These are phyloP conservation scores for Acheta domesticus DNA, from an alignment of 2,888 invertebrate genomes.

Conservation along the genomic window DNA sequence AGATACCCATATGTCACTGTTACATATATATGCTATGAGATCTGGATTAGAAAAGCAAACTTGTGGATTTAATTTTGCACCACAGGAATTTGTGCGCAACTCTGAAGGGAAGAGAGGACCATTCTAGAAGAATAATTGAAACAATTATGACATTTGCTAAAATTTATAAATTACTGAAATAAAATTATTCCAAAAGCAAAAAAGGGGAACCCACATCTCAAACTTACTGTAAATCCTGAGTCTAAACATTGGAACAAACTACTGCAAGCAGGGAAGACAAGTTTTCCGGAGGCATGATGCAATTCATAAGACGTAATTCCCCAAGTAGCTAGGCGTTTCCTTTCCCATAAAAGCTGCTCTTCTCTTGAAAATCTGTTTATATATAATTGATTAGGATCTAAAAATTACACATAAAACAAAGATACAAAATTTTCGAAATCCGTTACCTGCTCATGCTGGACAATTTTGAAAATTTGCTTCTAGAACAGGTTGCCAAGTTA, in stretches of 20 bases:
- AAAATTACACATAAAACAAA: conserved; percentile 23
- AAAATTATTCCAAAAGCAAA: background rate
- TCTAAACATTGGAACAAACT: conserved; percentile 83
- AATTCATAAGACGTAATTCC: conserved; percentile 92
- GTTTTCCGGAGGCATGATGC: conserved; percentile 73
- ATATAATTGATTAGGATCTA: background rate
- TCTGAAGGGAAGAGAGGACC: conserved; percentile 67
- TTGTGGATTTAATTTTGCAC: conserved; percentile 74
- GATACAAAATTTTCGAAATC: background rate
- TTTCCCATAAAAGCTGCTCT: conserved; percentile 85
- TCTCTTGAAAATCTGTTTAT: conserved; percentile 72
- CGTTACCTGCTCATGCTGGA: conserved; percentile 52
- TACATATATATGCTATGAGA: conserved; percentile 84
- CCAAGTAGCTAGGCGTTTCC: conserved; percentile 87
- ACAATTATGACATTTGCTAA: background rate
- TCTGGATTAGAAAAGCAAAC: conserved; percentile 77
- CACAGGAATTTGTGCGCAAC: conserved; percentile 60
- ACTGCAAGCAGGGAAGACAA: conserved; percentile 88
- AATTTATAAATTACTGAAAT: background rate
- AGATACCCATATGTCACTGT: conserved; percentile 88
- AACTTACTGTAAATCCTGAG: conserved; percentile 63
- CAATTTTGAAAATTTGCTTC: conserved; percentile 69
- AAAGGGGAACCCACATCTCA: too few relatives aligned
- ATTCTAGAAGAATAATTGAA: conserved; percentile 47
- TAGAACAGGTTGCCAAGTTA: conserved; percentile 71